A percentile compares a stretch with the other conserved stretches of the same genome.
phyloP scores from a whole-genome alignment of 2,888 invertebrate species.

The Molorchus minor region DNA sequence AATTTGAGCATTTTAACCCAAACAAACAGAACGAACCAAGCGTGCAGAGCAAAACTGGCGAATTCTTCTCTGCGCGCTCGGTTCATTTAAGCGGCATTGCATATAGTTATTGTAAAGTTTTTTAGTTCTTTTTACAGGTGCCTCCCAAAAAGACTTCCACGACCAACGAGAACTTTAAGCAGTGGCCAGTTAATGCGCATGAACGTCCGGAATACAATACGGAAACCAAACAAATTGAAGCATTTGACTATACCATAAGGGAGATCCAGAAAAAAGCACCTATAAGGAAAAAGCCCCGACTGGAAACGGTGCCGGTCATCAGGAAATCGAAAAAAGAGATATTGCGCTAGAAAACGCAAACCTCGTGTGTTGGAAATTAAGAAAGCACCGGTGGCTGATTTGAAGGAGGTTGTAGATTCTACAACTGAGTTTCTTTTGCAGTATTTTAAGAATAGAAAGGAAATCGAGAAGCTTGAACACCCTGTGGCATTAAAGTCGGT shows the following conservation, averaged over 20 bases:
- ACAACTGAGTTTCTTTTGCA: constrained; percentile 44
- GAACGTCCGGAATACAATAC: constrained; percentile 57
- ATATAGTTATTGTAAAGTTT: not conserved
- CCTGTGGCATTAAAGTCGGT: not conserved
- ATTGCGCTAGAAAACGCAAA: constrained; percentile 36
- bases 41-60: too few species aligned
- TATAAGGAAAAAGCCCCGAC: constrained; percentile 36
- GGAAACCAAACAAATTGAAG: constrained; percentile 52
- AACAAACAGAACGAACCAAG: too few species aligned
- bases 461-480: constrained; percentile 21
- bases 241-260: constrained; percentile 49
- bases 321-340: constrained; percentile 41
- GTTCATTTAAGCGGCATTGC: not conserved
- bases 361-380: constrained; percentile 33
- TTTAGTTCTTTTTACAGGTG: constrained; percentile 5
- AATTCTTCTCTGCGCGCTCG: too few species aligned
- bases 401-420: constrained; percentile 45
- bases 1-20: too few species aligned
- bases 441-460: constrained; percentile 30
- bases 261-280: constrained; percentile 35
- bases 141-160: not conserved
- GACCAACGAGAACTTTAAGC: constrained; percentile 35
- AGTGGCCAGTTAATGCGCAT: constrained; percentile 47
- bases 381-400: constrained; percentile 42
- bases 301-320: constrained; percentile 26